Conservation (phyloP, 2,888 invertebrate genomes). For the Thecophora atra region DNA sequence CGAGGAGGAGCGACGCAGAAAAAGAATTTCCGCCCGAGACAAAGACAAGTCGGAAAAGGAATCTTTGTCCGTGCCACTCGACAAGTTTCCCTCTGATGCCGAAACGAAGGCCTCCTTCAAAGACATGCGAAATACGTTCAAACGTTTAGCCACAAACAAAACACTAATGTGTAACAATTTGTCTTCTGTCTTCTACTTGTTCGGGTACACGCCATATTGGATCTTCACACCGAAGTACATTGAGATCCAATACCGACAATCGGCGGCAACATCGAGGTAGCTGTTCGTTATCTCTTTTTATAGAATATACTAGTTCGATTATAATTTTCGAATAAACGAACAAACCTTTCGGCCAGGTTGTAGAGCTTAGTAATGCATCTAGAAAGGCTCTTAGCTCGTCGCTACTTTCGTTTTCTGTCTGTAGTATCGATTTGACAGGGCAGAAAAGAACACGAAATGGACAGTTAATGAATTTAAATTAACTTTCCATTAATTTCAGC, state of each 20-base stretch:
- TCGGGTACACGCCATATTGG: conserved; percentile 80
- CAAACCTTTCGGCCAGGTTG: too few relatives aligned
- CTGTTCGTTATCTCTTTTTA: not conserved
- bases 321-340: too few relatives aligned
- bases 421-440: too few relatives aligned
- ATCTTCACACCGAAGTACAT: conserved; percentile 86
- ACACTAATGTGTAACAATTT: conserved; percentile 78
- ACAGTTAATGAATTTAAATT: too few relatives aligned
- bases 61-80: conserved; percentile 47
- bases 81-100: conserved; percentile 37
- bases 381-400: too few relatives aligned
- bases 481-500: conserved; percentile 60
- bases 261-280: conserved; percentile 74
- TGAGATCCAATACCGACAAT: conserved; percentile 81
- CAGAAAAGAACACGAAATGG: too few relatives aligned
- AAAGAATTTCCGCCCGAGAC: conserved; percentile 44
- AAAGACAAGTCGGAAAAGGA: conserved; percentile 47
- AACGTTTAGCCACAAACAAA: conserved; percentile 72
- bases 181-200: conserved; percentile 77
- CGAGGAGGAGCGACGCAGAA: conserved; percentile 57
- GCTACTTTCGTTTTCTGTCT: too few relatives aligned
- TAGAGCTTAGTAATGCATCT: too few relatives aligned
- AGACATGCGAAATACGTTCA: conserved; percentile 74
- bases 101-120: conserved; percentile 64
- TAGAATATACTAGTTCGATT: too few relatives aligned